A percentile compares a stretch with the other conserved stretches of the same genome.
phyloP scores from a whole-genome alignment of 2,113 vertebrate genomes.

The Nerophis lumbriciformis region DNA sequence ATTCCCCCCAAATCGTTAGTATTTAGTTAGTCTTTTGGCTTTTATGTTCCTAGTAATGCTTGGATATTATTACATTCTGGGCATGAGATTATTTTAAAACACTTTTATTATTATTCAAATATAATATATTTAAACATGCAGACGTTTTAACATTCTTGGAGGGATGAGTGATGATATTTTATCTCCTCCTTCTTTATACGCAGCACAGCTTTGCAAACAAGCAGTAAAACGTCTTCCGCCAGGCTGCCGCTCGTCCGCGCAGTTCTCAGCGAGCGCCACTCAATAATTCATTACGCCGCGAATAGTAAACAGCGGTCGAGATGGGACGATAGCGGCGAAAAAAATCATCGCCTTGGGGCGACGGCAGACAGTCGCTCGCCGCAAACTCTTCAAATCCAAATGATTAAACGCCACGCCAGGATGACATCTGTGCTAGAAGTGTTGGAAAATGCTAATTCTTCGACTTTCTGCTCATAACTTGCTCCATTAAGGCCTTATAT shows the following conservation, averaged over 20 bases:
- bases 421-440: background rate
- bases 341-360: conserved; percentile 8
- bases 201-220: conserved; percentile 37
- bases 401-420: conserved; percentile 7
- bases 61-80: too few relatives aligned
- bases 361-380: conserved; percentile 18
- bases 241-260: conserved; percentile 8
- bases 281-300: conserved; percentile 46
- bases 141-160: too few relatives aligned
- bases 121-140: too few relatives aligned
- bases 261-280: conserved; percentile 29
- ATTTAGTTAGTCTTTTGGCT: too few relatives aligned
- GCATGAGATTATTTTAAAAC: too few relatives aligned
- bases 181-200: too few relatives aligned
- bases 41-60: too few relatives aligned
- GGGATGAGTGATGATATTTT: too few relatives aligned
- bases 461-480: background rate
- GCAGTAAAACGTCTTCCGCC: conserved; percentile 18
- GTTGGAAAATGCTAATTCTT: background rate
- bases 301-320: conserved; percentile 33
- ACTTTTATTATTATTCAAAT: too few relatives aligned
- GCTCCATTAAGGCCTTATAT: background rate
- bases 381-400: conserved; percentile 17
- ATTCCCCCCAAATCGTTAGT: too few relatives aligned
- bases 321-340: conserved; percentile 15